Evolutionary conservation across 2,113 vertebrate species (phyloP).

Genomic region (Perca flavescens): DNA sequence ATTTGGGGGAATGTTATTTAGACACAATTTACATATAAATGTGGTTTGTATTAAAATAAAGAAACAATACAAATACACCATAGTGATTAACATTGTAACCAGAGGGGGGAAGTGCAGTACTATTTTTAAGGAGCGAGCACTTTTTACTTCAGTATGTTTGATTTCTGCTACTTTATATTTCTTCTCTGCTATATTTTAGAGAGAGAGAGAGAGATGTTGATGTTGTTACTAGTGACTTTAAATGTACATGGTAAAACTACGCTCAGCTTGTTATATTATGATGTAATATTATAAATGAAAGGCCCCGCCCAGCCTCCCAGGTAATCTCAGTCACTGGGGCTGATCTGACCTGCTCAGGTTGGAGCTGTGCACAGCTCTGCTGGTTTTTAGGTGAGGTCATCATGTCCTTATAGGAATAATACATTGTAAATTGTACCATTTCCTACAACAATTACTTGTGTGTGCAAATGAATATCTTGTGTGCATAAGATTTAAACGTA

Average conservation of each 20-base stretch:
- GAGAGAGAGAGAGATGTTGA: not conserved
- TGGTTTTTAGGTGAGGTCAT: constrained; percentile 5
- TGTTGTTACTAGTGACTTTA: not conserved
- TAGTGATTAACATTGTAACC: constrained; percentile 52
- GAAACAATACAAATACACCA: constrained; percentile 75
- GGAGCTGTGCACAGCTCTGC: not conserved
- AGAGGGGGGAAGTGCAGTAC: not conserved
- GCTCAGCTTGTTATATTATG: not conserved
- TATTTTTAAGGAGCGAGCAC: no score
- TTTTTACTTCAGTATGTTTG: no score
- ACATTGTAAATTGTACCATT: not conserved
- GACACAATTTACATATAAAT: constrained; percentile 96
- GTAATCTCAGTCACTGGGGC: not conserved
- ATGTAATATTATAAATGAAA: not conserved
- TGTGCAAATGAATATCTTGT: not conserved
- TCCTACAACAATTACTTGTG: not conserved
- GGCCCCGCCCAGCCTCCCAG: not conserved
- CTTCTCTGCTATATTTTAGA: not conserved
- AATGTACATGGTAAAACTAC: not conserved
- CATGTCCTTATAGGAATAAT: not conserved
- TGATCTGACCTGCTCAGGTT: not conserved
- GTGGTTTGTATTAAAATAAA: constrained; percentile 82
- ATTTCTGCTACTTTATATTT: not conserved
- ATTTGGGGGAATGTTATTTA: constrained; percentile 87
- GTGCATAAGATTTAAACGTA: no score